Evolutionary conservation across 2,113 vertebrate genomes (phyloP).

Genomic region (Pitta sordida): DNA sequence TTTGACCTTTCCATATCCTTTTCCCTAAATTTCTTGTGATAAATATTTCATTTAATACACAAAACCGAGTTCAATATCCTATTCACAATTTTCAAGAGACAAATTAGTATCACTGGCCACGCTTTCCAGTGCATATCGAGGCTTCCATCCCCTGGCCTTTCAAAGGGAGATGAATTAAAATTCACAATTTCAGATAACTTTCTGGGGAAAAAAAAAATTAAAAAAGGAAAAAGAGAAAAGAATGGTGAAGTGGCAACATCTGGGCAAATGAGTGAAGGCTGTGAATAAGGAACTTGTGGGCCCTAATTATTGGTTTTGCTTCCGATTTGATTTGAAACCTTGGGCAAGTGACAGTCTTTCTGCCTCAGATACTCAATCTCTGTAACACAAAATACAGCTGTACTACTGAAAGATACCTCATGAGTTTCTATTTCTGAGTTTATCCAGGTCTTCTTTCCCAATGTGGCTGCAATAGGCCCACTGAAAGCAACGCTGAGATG

Average conservation of each 20-base stretch:
- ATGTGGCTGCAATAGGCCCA: background rate
- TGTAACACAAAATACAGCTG: background rate
- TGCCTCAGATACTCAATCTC: background rate
- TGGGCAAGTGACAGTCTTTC: background rate
- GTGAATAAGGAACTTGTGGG: background rate
- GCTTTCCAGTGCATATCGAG: background rate
- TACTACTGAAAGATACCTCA: background rate
- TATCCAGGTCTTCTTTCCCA: background rate
- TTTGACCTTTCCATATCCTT: conserved; percentile 31
- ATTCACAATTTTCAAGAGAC: conserved; percentile 3
- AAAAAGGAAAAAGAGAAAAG: background rate
- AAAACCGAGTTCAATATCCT: background rate
- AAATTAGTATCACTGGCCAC: background rate
- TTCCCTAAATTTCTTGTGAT: conserved; percentile 12
- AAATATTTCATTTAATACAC: conserved; percentile 41
- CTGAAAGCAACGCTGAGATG: background rate
- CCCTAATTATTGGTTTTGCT: background rate
- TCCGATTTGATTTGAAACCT: background rate
- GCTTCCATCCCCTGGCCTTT: background rate
- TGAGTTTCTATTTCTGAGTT: background rate
- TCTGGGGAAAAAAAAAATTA: background rate
- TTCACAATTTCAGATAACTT: background rate
- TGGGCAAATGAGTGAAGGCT: background rate
- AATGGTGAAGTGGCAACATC: background rate
- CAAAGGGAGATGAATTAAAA: background rate